Conservation (phyloP, 2,797 vertebrate species). For the Hyperoplus lanceolatus region DNA sequence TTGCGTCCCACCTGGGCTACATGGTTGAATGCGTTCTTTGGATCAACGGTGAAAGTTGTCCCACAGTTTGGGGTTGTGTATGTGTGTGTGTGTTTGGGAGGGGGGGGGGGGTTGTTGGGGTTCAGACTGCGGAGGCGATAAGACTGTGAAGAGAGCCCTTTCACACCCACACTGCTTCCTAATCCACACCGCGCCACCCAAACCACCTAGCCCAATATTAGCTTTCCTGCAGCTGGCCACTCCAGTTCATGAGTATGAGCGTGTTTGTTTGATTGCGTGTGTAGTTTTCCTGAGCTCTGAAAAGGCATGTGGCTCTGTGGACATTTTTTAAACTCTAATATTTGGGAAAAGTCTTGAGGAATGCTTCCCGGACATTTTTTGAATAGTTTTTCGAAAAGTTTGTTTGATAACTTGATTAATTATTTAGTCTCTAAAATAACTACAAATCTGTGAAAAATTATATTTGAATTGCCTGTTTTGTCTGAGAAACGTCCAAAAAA, state of each 20-base stretch:
- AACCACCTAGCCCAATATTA: slow-evolving; percentile 78
- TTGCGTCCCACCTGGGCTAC: slow-evolving; percentile 32
- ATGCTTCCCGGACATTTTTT: neutral
- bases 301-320: neutral
- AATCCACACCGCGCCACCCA: slow-evolving; percentile 68
- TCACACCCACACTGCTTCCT: slow-evolving; percentile 64
- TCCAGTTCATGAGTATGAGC: slow-evolving; percentile 57
- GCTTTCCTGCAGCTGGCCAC: slow-evolving; percentile 71
- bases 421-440: neutral
- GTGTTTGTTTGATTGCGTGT: slow-evolving; percentile 66
- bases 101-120: neutral
- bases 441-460: neutral
- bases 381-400: neutral
- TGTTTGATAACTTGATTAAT: neutral
- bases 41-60: slow-evolving; percentile 51
- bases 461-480: neutral
- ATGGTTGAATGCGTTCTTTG: no score
- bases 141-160: slow-evolving; percentile 73
- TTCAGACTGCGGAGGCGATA: slow-evolving; percentile 55
- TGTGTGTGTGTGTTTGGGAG: no score
- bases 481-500: neutral
- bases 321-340: neutral
- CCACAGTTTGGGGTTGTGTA: no score
- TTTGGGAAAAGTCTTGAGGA: neutral
- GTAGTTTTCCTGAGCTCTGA: slow-evolving; percentile 11